Base-by-base conservation (phyloP, 2,797 vertebrate genomes). In the Perodicticus potto region DNA sequence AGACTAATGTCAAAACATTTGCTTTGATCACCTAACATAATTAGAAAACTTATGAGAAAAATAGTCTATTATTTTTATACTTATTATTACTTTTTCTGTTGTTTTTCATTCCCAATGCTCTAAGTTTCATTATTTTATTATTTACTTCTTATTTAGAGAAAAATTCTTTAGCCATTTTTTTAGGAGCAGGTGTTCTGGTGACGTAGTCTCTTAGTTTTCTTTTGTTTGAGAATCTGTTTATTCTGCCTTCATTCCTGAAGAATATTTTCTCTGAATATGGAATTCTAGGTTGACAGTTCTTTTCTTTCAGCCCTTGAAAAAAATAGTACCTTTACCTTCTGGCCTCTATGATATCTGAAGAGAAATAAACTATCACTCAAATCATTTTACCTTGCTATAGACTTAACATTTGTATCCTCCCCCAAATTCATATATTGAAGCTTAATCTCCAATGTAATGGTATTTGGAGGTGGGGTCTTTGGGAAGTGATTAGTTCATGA, bases 201-300 rank as follows among this genome's bases (percentile, higher is more conserved):
- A 91, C 49, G 81, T 67, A 65, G 43, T 82, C n/a, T 94, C 16
- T 74, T 78, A 65, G 23, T 86, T 86, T 87, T 70, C 53, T 84
- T 92, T 91, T 49, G 63, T 53, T 27, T 92, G 45, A 80, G 32
- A 86, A 82, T 91, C 43, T 94, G 13, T 63, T 92, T 29, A 59
- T 96, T 92, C 93, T 7, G 40, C 83, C 4, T 95, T 65, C 13
- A 74, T 86, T 86, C 53, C 17, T 94, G 69, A 49, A 82, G 27
- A 14, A 40, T 70, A 81, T 92, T 86, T 92, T 80, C 57, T 76
- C 59, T 91, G 73, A 85, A 27, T 37, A 81, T 86, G 29, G 40
- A 84, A 93, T 94, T 85, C 55, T 85, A 57, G 63, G 61, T 84
- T 93, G 61, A 72, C 9, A 63, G 25, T 76, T 90, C n/a, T 95